Evolutionary conservation across 2,888 invertebrate genomes (phyloP).

Genomic region (Lottia scabra): DNA sequence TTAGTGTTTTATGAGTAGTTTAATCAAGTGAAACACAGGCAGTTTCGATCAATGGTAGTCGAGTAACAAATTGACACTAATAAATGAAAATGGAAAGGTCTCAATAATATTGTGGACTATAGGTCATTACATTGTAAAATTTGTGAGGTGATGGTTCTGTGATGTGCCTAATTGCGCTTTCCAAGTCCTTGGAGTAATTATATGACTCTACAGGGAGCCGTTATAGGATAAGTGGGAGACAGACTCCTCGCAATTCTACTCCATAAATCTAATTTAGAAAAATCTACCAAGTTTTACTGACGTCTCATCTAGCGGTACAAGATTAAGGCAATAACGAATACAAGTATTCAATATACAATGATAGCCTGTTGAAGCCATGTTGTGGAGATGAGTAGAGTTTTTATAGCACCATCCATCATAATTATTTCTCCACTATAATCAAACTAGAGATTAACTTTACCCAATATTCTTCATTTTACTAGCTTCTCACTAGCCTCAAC

Average conservation of each 20-base stretch:
- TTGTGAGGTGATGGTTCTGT: neutral
- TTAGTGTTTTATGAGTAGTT: slow-evolving; percentile 12
- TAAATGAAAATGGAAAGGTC: slow-evolving; percentile 23
- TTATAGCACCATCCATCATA: slow-evolving; percentile 21
- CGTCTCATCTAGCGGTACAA: slow-evolving; percentile 10
- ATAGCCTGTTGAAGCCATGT: slow-evolving; percentile 2
- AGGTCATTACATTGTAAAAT: slow-evolving; percentile 5
- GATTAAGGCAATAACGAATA: slow-evolving; percentile 18
- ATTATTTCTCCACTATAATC: slow-evolving; percentile 18
- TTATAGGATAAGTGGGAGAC: slow-evolving; percentile 15
- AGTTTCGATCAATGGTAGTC: slow-evolving; percentile 9
- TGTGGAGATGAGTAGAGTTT: neutral
- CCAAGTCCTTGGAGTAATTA: slow-evolving; percentile 16
- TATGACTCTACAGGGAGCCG: slow-evolving; percentile 10
- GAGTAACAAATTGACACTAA: slow-evolving; percentile 18
- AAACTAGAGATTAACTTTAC: slow-evolving; percentile 14
- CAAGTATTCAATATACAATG: neutral
- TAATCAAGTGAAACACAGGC: slow-evolving; percentile 12
- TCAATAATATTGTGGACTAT: slow-evolving; percentile 10
- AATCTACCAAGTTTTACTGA: slow-evolving; percentile 20
- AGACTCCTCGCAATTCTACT: slow-evolving; percentile 7
- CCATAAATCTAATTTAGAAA: slow-evolving; percentile 22
- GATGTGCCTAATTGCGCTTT: slow-evolving; percentile 16
- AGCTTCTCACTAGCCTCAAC: neutral
- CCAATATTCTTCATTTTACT: neutral